Evolutionary conservation across 2,888 invertebrate genomes (phyloP).

Genomic region (Nipponacmea schrenckii): DNA sequence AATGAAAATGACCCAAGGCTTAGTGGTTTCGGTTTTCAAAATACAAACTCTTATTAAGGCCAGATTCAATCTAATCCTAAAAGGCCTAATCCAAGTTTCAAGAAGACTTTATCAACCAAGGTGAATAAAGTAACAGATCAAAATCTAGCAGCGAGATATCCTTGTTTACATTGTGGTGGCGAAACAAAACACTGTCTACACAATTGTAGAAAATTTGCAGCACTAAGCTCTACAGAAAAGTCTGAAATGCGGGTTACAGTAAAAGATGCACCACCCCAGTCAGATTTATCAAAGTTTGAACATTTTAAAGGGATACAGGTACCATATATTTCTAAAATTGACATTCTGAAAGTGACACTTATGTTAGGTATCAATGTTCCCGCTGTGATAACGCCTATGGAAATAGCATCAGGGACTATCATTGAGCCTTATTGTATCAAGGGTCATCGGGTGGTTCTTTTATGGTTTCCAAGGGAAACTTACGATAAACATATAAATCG

Average conservation of each 20-base stretch:
- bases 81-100: too few relatives aligned
- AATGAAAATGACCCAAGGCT: background rate
- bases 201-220: background rate
- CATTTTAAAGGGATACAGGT: slow-evolving; percentile 2
- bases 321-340: background rate
- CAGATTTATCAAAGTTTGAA: background rate
- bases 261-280: background rate
- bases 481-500: background rate
- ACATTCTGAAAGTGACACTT: background rate
- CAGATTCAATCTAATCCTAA: background rate
- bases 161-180: background rate
- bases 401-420: background rate
- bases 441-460: slow-evolving; percentile 24
- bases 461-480: slow-evolving; percentile 18
- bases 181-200: background rate
- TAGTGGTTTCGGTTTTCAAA: background rate
- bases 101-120: too few relatives aligned
- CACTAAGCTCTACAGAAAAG: background rate
- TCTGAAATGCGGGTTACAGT: too few relatives aligned
- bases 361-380: slow-evolving; percentile 13
- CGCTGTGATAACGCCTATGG: background rate
- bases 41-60: background rate
- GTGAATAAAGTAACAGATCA: background rate
- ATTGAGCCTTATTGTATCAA: slow-evolving; percentile 23
- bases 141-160: background rate